phyloP scores from a whole-genome alignment of 2,888 invertebrate species.

The Oxystoma pomonae region DNA sequence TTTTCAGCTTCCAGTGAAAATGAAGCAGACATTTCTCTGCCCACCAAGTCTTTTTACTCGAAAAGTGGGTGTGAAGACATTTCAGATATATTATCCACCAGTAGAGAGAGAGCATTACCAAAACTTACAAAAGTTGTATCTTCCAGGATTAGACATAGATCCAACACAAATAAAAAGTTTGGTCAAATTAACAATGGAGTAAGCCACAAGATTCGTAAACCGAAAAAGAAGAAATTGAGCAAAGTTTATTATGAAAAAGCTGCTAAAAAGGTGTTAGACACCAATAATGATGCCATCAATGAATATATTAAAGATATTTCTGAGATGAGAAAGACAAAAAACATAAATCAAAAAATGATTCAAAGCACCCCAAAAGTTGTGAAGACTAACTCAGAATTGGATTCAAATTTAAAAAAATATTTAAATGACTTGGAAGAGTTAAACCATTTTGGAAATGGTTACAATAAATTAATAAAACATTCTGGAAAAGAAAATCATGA shows the following conservation, averaged over 20 bases:
- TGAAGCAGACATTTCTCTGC: slow-evolving; percentile 44
- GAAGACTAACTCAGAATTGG: not conserved
- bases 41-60: slow-evolving; percentile 56
- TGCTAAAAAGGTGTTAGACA: slow-evolving; percentile 37
- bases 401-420: slow-evolving; percentile 9
- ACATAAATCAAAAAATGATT: slow-evolving; percentile 8
- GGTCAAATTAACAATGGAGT: slow-evolving; percentile 67
- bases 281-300: slow-evolving; percentile 31
- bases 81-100: slow-evolving; percentile 17
- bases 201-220: slow-evolving; percentile 59
- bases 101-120: slow-evolving; percentile 7
- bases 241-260: slow-evolving; percentile 36
- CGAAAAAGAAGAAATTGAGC: slow-evolving; percentile 49
- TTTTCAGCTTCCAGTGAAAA: slow-evolving; percentile 34
- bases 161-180: slow-evolving; percentile 6
- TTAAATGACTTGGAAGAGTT: slow-evolving; percentile 13
- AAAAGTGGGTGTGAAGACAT: slow-evolving; percentile 38
- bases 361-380: not conserved
- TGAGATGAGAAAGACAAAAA: slow-evolving; percentile 22
- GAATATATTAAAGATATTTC: slow-evolving; percentile 30
- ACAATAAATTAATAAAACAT: slow-evolving; percentile 9
- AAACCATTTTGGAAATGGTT: not conserved
- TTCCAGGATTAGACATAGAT: not conserved
- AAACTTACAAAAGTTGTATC: slow-evolving; percentile 16
- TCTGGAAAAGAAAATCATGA: not conserved